Percentiles rank a stretch among this genome's conserved stretches.
Conservation (phyloP, 2,113 vertebrate genomes). For the Atlantisia rogersi region DNA sequence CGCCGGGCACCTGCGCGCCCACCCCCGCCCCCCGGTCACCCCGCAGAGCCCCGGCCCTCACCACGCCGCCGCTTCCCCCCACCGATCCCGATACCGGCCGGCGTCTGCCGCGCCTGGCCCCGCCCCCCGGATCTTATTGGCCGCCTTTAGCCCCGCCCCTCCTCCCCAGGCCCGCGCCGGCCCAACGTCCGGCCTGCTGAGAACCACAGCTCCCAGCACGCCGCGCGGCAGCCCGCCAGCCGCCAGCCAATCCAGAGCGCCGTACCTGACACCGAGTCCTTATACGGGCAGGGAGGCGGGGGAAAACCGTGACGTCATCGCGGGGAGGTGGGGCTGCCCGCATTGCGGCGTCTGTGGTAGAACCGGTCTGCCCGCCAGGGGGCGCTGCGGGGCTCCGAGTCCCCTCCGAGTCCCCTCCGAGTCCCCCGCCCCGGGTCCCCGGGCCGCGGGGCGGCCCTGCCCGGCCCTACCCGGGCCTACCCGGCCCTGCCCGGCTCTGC, state of each 20-base stretch:
- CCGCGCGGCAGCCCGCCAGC: neutral
- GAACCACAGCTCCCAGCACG: neutral
- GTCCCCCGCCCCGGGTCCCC: too few relatives aligned
- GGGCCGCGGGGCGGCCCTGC: too few relatives aligned
- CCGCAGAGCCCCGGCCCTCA: neutral
- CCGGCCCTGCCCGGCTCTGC: too few relatives aligned
- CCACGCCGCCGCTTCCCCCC: rapidly evolving
- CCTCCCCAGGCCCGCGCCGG: rapidly evolving
- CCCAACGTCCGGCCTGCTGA: too few relatives aligned
- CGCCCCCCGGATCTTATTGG: neutral
- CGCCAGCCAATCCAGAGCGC: neutral
- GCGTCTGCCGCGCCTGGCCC: neutral
- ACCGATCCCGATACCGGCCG: neutral
- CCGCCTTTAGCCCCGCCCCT: neutral
- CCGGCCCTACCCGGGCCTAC: too few relatives aligned
- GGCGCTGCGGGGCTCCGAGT: neutral
- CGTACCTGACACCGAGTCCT: rapidly evolving
- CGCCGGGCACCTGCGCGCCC: neutral
- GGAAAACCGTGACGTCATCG: rapidly evolving
- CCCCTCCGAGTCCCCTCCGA: too few relatives aligned
- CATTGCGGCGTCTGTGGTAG: neutral
- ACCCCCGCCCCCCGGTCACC: neutral
- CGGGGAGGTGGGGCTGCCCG: neutral
- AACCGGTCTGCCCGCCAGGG: neutral
- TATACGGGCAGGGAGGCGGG: rapidly evolving